Conservation (phyloP, 2,888 invertebrate genomes). For the Thysanoteuthis rhombus region DNA sequence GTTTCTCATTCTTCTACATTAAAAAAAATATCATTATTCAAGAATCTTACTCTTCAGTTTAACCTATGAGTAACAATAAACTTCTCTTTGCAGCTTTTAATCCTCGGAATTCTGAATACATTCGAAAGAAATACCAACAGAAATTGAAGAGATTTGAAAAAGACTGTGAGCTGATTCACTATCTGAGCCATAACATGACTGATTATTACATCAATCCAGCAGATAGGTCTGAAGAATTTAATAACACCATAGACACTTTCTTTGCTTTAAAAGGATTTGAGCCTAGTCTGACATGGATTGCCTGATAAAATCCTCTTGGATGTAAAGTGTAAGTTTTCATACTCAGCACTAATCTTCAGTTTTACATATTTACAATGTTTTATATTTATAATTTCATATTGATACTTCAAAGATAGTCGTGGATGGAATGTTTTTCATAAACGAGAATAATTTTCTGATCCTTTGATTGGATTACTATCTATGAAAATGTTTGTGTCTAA, state of each 20-base stretch:
- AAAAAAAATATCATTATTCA: too few species aligned
- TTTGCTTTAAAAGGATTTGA: conserved; percentile 58
- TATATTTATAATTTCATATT: background rate
- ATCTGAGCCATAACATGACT: conserved; percentile 67
- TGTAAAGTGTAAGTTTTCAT: background rate
- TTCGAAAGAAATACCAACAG: conserved; percentile 66
- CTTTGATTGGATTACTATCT: too few species aligned
- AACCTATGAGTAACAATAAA: too few species aligned
- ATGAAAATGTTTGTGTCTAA: background rate
- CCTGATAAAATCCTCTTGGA: conserved; percentile 38
- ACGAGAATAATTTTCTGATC: too few species aligned
- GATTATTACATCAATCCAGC: conserved; percentile 62
- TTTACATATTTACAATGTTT: background rate
- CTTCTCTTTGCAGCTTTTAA: conserved; percentile 63
- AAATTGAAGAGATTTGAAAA: conserved; percentile 67
- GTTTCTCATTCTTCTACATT: too few species aligned
- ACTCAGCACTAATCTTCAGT: background rate
- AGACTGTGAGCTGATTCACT: conserved; percentile 65
- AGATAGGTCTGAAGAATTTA: conserved; percentile 65
- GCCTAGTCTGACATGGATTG: conserved; percentile 60
- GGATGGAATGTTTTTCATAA: background rate
- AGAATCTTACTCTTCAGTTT: too few species aligned
- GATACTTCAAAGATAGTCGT: background rate
- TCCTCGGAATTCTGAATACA: conserved; percentile 66
- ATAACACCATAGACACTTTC: conserved; percentile 65